Evolutionary conservation across 2,113 vertebrate species (phyloP).

Genomic region (Onychostoma macrolepis): DNA sequence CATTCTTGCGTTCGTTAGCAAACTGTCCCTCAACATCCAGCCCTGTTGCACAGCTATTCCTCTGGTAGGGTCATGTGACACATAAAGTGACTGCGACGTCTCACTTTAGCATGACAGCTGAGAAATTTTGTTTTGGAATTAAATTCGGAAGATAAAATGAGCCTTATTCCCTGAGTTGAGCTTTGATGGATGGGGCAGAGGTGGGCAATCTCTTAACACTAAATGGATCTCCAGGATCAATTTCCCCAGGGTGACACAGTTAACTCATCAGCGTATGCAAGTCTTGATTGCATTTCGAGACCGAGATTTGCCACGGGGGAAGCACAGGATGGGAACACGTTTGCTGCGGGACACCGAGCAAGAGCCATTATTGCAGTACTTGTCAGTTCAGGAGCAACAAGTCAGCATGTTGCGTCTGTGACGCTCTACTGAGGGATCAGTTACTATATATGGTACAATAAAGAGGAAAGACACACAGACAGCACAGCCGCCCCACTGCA

Average conservation of each 20-base stretch:
- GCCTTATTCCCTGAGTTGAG: slow-evolving; percentile 13
- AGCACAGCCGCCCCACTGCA: slow-evolving; percentile 36
- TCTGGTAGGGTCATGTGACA: slow-evolving; percentile 5
- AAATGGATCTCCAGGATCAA: slow-evolving; percentile 60
- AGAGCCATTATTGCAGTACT: slow-evolving; percentile 26
- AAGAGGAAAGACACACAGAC: slow-evolving; percentile 1
- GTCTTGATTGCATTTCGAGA: slow-evolving; percentile 56
- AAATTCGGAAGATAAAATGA: slow-evolving; percentile 6
- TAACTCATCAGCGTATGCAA: slow-evolving; percentile 53
- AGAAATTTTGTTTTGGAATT: slow-evolving; percentile 15
- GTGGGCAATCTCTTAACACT: slow-evolving; percentile 47
- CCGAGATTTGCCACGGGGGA: slow-evolving; percentile 31
- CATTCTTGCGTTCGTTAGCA: slow-evolving; percentile 27
- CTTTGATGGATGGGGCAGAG: slow-evolving; percentile 36
- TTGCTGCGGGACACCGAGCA: not conserved
- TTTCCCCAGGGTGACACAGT: slow-evolving; percentile 53
- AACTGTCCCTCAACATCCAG: slow-evolving; percentile 18
- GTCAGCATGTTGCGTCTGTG: slow-evolving; percentile 19
- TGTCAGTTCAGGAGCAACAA: slow-evolving; percentile 35
- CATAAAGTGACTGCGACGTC: not conserved
- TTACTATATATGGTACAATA: slow-evolving; percentile 4
- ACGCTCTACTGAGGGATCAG: not conserved
- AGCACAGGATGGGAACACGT: not conserved
- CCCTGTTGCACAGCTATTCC: not conserved
- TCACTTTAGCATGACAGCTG: not conserved